Conservation (phyloP, 2,888 invertebrate species). For the Beris morrisii region DNA sequence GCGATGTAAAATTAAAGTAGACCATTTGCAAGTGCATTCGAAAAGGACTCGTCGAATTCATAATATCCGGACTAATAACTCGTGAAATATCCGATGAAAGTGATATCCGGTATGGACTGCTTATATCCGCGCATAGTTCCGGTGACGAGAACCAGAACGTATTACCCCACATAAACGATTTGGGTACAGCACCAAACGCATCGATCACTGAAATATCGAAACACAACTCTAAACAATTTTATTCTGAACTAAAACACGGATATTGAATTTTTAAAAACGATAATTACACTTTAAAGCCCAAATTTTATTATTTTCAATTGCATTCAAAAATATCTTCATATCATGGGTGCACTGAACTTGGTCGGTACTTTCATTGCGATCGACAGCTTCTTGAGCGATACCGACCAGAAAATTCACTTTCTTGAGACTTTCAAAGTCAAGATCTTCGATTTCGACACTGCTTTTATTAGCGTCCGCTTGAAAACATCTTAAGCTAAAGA, state of each 20-base stretch:
- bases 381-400: constrained; percentile 40
- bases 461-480: background rate
- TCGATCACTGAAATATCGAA: constrained; percentile 44
- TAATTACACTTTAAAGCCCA: constrained; percentile 47
- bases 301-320: constrained; percentile 41
- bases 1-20: constrained; percentile 47
- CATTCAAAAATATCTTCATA: constrained; percentile 43
- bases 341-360: constrained; percentile 44
- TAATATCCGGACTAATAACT: constrained; percentile 32
- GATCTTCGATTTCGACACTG: constrained; percentile 1
- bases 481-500: background rate
- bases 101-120: constrained; percentile 44
- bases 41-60: constrained; percentile 46
- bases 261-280: background rate
- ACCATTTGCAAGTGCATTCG: constrained; percentile 45
- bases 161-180: constrained; percentile 47
- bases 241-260: background rate
- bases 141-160: constrained; percentile 47
- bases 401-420: constrained; percentile 47
- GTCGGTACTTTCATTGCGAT: constrained; percentile 41
- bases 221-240: background rate
- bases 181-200: constrained; percentile 45
- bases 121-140: constrained; percentile 46
- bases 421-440: constrained; percentile 19
- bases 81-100: constrained; percentile 41